These are phyloP conservation scores for Amblyopsis rosae DNA, from an alignment of 2,113 vertebrate genomes.

Conservation along the genomic window DNA sequence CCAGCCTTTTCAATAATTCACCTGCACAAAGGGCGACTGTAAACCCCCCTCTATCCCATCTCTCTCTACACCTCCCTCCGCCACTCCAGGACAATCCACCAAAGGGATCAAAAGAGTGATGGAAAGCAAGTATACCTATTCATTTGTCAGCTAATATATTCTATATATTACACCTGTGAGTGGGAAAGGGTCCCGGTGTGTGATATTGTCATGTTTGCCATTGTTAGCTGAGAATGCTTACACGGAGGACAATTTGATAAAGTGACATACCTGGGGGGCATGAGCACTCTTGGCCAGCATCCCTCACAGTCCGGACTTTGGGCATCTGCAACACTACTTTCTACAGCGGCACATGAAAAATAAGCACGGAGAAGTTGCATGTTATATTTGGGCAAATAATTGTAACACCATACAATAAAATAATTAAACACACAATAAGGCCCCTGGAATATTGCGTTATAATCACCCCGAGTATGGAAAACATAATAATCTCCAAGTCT, in stretches of 20 bases:
- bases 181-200: too few species aligned
- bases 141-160: too few species aligned
- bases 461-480: too few species aligned
- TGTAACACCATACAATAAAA: not conserved
- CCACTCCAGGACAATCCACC: too few species aligned
- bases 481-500: too few species aligned
- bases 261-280: slow-evolving; percentile 88
- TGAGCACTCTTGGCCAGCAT: slow-evolving; percentile 81
- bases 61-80: too few species aligned
- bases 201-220: too few species aligned
- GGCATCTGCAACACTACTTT: slow-evolving; percentile 80
- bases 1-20: slow-evolving; percentile 27
- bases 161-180: too few species aligned
- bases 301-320: slow-evolving; percentile 81
- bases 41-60: slow-evolving; percentile 33
- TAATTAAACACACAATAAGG: not conserved
- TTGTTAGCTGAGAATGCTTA: not conserved
- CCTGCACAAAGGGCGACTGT: not conserved
- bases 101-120: too few species aligned
- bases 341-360: slow-evolving; percentile 64
- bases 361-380: slow-evolving; percentile 13
- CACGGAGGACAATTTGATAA: not conserved
- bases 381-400: not conserved
- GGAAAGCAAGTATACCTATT: too few species aligned
- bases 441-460: not conserved